phyloP scores from a whole-genome alignment of 2,888 invertebrate species.

The Copidosoma aretas region DNA sequence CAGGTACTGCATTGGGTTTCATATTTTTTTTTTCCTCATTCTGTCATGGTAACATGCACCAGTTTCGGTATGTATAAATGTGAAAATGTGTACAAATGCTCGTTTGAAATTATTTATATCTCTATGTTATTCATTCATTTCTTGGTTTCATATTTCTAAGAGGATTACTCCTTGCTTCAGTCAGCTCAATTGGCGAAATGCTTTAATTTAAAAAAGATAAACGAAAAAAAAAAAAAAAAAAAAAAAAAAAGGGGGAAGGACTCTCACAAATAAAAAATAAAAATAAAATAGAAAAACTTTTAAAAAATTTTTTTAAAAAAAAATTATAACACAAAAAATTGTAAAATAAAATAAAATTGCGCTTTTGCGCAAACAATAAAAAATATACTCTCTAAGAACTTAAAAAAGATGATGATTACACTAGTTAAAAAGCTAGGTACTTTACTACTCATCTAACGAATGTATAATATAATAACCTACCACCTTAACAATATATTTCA shows the following conservation, averaged over 20 bases:
- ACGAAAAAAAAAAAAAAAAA: slow-evolving; percentile 10
- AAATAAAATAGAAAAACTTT: background rate
- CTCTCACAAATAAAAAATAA: slow-evolving; percentile 15
- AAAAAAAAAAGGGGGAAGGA: background rate
- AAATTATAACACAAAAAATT: slow-evolving; percentile 22
- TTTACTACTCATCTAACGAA: slow-evolving; percentile 23
- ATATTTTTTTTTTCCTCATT: slow-evolving; percentile 36
- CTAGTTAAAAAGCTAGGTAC: slow-evolving; percentile 10
- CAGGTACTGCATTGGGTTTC: slow-evolving; percentile 62
- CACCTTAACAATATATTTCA: slow-evolving; percentile 15
- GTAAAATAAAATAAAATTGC: slow-evolving; percentile 12
- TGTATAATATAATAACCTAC: slow-evolving; percentile 15
- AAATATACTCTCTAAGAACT: slow-evolving; percentile 28
- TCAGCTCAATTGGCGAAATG: slow-evolving; percentile 21
- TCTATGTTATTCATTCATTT: slow-evolving; percentile 9
- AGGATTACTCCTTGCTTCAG: slow-evolving; percentile 16
- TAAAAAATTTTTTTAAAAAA: slow-evolving; percentile 9
- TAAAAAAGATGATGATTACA: slow-evolving; percentile 6
- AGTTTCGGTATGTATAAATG: slow-evolving; percentile 55
- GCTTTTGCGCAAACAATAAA: slow-evolving; percentile 17
- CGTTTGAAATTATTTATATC: slow-evolving; percentile 11
- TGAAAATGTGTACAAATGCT: slow-evolving; percentile 30
- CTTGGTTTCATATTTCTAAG: slow-evolving; percentile 22
- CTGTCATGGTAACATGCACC: slow-evolving; percentile 63
- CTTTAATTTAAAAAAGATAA: slow-evolving; percentile 10